phyloP scores from a whole-genome alignment of 2,113 vertebrate species.

The Lagopus muta region DNA sequence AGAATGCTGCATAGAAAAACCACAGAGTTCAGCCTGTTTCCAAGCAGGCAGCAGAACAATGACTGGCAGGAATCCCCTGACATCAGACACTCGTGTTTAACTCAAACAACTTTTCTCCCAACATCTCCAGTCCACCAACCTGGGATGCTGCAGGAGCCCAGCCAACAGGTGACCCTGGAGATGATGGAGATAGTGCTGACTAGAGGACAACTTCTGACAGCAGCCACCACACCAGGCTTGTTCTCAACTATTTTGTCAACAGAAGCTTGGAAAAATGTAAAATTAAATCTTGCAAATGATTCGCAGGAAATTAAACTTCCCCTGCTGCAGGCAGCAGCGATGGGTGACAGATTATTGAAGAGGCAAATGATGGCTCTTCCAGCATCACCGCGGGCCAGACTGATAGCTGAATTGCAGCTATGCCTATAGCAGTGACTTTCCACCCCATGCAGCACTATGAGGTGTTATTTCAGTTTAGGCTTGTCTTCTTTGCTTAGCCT shows the following conservation, averaged over 20 bases:
- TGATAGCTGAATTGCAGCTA: background rate
- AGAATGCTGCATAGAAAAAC: slow-evolving; percentile 67
- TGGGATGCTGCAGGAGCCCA: background rate
- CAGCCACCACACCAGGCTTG: rapidly evolving
- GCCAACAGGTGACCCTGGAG: slow-evolving; percentile 10
- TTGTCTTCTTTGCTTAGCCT: background rate
- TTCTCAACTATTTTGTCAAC: background rate
- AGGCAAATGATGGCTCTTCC: background rate
- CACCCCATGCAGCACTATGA: background rate
- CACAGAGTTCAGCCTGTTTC: slow-evolving; percentile 64
- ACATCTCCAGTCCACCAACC: background rate
- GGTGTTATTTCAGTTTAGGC: background rate
- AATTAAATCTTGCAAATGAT: background rate
- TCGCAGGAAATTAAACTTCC: slow-evolving; percentile 40
- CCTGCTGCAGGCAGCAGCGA: background rate
- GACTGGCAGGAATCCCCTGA: slow-evolving; percentile 65
- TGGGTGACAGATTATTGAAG: background rate
- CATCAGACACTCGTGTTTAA: slow-evolving; percentile 37
- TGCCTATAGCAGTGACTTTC: background rate
- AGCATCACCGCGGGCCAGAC: background rate
- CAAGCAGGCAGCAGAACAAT: slow-evolving; percentile 68
- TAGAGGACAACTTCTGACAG: background rate
- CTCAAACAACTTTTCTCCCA: slow-evolving; percentile 25
- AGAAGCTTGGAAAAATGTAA: background rate
- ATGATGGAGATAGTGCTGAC: rapidly evolving